phyloP scores from a whole-genome alignment of 2,797 vertebrate species.

The Pterois miles region DNA sequence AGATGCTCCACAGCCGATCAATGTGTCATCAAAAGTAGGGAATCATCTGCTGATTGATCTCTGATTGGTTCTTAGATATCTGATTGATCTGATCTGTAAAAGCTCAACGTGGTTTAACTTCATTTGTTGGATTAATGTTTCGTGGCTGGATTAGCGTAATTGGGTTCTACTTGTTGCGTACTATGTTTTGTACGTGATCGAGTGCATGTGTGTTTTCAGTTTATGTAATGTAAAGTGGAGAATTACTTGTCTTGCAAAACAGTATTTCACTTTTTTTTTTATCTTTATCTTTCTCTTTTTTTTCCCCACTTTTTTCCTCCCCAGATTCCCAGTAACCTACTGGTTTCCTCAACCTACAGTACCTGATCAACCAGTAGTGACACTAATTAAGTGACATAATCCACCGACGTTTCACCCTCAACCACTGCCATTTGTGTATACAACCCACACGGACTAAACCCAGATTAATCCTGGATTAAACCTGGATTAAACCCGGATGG shows the following conservation, averaged over 20 bases:
- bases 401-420: background rate
- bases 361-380: background rate
- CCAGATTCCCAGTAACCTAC: background rate
- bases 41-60: constrained; percentile 24
- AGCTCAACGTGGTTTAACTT: background rate
- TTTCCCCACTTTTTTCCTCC: background rate
- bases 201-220: background rate
- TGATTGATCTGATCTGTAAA: constrained; percentile 13
- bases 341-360: background rate
- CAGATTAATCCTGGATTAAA: background rate
- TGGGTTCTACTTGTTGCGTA: background rate
- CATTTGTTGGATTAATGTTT: constrained; percentile 8
- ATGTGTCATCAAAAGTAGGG: constrained; percentile 8
- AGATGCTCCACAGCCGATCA: background rate
- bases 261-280: background rate
- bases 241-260: background rate
- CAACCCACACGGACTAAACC: constrained; percentile 10
- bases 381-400: constrained; percentile 1
- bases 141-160: background rate
- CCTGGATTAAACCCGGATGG: background rate
- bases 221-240: background rate
- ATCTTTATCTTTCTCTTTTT: too few species aligned
- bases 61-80: background rate
- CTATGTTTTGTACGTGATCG: background rate
- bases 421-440: background rate